Evolutionary conservation across 2,113 vertebrate species (phyloP).

Genomic region (Uria lomvia): DNA sequence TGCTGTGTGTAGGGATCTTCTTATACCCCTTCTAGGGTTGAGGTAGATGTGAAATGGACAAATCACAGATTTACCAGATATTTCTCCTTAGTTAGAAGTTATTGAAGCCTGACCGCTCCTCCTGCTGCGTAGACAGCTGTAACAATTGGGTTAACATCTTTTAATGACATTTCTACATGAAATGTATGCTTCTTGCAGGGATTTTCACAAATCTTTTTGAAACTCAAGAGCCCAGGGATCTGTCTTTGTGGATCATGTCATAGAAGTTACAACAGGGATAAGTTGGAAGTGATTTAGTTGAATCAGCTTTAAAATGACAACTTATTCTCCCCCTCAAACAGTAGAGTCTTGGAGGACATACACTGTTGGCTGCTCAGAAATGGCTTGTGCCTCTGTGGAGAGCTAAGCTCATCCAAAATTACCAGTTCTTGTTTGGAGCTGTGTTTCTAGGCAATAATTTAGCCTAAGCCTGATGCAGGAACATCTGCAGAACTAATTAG

Average conservation of each 20-base stretch:
- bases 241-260: background rate
- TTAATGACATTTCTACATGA: background rate
- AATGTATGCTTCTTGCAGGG: background rate
- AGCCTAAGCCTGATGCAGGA: background rate
- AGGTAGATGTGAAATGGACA: background rate
- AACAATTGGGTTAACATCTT: background rate
- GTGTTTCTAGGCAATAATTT: background rate
- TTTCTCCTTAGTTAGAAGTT: background rate
- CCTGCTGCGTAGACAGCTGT: background rate
- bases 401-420: background rate
- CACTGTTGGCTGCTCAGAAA: background rate
- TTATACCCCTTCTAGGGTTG: background rate
- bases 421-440: background rate
- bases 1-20: background rate
- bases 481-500: background rate
- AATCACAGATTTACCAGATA: background rate
- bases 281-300: background rate
- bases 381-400: background rate
- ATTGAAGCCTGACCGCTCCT: background rate
- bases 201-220: background rate
- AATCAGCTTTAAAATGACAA: background rate
- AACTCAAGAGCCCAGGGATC: background rate
- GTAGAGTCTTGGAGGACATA: background rate
- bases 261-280: background rate
- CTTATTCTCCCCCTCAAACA: background rate